Conservation (phyloP, 2,797 vertebrate species). For the Astyanax mexicanus region DNA sequence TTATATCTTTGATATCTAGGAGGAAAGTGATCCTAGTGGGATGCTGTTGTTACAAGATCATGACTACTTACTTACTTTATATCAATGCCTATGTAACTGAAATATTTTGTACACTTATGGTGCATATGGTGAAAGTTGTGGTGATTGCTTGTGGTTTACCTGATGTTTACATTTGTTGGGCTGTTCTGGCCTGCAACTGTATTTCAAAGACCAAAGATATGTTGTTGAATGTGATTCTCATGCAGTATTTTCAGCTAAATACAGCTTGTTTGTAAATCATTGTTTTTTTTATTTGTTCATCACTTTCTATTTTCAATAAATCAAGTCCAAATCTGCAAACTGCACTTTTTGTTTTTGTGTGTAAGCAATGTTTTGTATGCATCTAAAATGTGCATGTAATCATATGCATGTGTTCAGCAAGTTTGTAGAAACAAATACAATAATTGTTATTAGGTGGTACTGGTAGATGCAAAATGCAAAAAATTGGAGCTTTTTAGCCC, state of each 20-base stretch:
- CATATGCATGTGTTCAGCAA: no score
- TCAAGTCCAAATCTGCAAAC: neutral
- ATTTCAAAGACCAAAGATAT: conserved; percentile 56
- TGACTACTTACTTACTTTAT: conserved; percentile 1
- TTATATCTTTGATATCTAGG: neutral
- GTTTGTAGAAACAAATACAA: no score
- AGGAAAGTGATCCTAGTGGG: neutral
- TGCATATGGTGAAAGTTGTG: conserved; percentile 36
- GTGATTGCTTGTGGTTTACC: conserved; percentile 47
- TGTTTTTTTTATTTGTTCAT: neutral
- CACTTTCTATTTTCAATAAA: conserved; percentile 30
- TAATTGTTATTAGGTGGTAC: no score
- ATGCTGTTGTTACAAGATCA: neutral
- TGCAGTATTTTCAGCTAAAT: conserved; percentile 42
- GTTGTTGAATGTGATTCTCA: conserved; percentile 40
- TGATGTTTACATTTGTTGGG: conserved; percentile 70
- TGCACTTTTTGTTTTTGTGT: no score
- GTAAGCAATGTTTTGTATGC: no score
- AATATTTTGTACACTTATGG: conserved; percentile 31
- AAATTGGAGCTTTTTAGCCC: no score
- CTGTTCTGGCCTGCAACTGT: conserved; percentile 53
- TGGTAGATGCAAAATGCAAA: no score
- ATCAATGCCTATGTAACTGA: conserved; percentile 19
- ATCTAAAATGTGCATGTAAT: no score
- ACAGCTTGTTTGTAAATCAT: conserved; percentile 40